phyloP scores from a whole-genome alignment of 2,888 invertebrate genomes.

The Anodontia alba region DNA sequence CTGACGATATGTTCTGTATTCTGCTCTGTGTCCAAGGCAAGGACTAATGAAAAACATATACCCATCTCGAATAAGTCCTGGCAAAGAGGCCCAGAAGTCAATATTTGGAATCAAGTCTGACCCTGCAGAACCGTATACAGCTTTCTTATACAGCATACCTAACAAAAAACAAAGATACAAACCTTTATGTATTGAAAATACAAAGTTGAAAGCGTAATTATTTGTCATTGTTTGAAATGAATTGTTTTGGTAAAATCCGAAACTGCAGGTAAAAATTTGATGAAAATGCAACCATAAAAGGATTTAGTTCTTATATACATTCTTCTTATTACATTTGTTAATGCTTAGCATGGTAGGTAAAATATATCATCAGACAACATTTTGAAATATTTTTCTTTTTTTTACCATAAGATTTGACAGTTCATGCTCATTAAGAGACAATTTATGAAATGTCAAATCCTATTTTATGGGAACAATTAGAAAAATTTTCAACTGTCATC shows the following conservation, averaged over 20 bases:
- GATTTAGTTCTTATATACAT: no score
- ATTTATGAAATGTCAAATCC: no score
- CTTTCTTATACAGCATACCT: constrained; percentile 89
- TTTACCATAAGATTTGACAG: no score
- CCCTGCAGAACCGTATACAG: constrained; percentile 90
- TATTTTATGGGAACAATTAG: no score
- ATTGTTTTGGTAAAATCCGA: background rate
- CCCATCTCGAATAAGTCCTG: constrained; percentile 87
- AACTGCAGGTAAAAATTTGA: background rate
- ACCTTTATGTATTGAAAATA: no score
- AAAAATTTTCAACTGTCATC: no score
- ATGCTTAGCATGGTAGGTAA: no score
- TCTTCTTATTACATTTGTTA: no score
- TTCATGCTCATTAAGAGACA: no score
- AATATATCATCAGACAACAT: no score
- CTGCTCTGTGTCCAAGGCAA: constrained; percentile 68
- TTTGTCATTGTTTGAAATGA: background rate
- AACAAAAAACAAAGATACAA: constrained; percentile 84
- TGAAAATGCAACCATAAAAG: no score
- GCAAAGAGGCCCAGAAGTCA: constrained; percentile 90
- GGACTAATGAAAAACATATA: constrained; percentile 75
- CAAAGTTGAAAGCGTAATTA: background rate
- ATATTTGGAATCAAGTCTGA: constrained; percentile 91
- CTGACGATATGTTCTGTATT: constrained; percentile 63
- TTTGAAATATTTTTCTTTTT: no score